These are phyloP conservation scores for Lepus timidus DNA, from an alignment of 2,113 vertebrate species.

Conservation along the genomic window DNA sequence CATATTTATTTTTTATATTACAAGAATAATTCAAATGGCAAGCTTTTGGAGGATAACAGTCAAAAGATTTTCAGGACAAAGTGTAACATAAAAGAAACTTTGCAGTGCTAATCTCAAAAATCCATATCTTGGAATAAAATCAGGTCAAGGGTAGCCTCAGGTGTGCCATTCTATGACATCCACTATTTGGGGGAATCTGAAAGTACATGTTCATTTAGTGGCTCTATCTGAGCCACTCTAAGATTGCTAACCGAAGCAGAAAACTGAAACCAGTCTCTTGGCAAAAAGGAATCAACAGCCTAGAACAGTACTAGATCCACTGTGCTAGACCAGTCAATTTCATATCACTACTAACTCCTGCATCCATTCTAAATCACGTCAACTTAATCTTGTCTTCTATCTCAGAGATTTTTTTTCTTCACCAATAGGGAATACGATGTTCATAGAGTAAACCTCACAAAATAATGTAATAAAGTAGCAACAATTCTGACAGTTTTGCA, in stretches of 20 bases:
- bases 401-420: background rate
- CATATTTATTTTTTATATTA: constrained; percentile 17
- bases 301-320: background rate
- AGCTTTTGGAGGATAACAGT: background rate
- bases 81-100: background rate
- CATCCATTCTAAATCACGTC: background rate
- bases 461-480: background rate
- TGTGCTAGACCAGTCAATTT: background rate
- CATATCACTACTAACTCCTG: background rate
- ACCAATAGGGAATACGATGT: background rate
- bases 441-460: constrained; percentile 30
- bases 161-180: background rate
- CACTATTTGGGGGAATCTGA: background rate
- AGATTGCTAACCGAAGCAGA: background rate
- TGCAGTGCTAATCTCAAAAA: background rate
- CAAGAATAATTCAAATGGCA: background rate
- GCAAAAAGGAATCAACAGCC: background rate
- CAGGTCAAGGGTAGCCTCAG: background rate
- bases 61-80: background rate
- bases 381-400: background rate
- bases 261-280: background rate
- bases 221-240: background rate
- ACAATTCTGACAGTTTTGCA: constrained; percentile 26
- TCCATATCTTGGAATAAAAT: background rate
- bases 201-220: background rate